phyloP scores from a whole-genome alignment of 1,140 invertebrate genomes.

The Apolygus lucorum region DNA sequence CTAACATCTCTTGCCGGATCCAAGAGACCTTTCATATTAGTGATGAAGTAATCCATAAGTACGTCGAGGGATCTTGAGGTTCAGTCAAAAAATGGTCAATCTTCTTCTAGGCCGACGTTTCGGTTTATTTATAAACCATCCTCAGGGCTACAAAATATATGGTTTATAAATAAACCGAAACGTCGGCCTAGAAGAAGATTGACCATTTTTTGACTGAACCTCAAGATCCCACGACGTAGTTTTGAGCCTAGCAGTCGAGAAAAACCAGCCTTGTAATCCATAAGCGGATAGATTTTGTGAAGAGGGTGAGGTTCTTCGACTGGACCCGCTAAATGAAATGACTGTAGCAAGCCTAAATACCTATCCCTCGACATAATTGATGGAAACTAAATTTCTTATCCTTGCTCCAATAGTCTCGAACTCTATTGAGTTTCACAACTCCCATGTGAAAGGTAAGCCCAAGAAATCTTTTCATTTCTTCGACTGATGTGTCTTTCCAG shows the following conservation, averaged over 20 bases:
- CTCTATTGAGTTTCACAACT: slow-evolving; percentile 1
- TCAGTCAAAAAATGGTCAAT: too few species aligned
- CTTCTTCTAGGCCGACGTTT: too few species aligned
- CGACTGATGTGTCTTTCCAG: neutral
- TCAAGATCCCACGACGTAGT: too few species aligned
- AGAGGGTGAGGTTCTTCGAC: neutral
- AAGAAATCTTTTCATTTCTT: slow-evolving; percentile 2
- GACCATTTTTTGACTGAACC: too few species aligned
- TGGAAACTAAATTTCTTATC: neutral
- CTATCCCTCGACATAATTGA: neutral
- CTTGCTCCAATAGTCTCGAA: neutral
- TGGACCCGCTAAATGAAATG: neutral
- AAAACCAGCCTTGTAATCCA: too few species aligned
- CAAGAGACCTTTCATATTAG: slow-evolving; percentile 1
- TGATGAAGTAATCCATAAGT: too few species aligned
- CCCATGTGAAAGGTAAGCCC: neutral
- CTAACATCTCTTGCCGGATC: neutral
- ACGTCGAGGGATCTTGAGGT: slow-evolving; percentile 30
- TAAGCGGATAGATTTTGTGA: neutral
- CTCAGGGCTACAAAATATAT: too few species aligned
- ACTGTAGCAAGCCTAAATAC: neutral
- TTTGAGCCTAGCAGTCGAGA: too few species aligned
- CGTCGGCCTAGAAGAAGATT: too few species aligned
- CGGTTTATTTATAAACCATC: too few species aligned
- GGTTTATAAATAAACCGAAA: too few species aligned